Conservation (phyloP, 2,888 invertebrate genomes). For the Steinernema scapterisci region DNA sequence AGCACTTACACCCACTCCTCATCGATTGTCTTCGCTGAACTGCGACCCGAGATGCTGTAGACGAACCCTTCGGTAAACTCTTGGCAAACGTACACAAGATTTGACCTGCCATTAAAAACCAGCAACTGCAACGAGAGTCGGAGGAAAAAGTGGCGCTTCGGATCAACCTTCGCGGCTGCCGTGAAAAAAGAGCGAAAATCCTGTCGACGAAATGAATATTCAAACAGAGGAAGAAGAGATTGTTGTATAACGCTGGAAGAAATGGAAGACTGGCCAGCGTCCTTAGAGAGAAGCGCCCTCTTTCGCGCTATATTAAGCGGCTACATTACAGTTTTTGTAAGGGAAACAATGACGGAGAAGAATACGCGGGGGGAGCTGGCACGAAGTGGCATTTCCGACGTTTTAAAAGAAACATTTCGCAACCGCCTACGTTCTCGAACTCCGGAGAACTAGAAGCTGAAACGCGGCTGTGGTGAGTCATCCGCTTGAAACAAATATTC, state of each 20-base stretch:
- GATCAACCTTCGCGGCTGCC: no score
- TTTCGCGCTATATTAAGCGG: no score
- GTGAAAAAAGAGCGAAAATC: no score
- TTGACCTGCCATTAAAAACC: not conserved
- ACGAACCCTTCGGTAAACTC: slow-evolving; percentile 3
- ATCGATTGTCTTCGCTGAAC: slow-evolving; percentile 24
- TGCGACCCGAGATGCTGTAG: not conserved
- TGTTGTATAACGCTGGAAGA: no score
- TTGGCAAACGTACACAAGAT: not conserved
- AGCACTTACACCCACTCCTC: slow-evolving; percentile 21
- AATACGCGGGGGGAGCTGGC: no score
- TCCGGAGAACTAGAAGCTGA: not conserved
- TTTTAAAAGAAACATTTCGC: slow-evolving; percentile 6
- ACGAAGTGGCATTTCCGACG: not conserved
- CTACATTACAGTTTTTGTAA: no score
- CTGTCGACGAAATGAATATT: no score
- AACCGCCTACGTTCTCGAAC: slow-evolving; percentile 1
- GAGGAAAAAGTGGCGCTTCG: no score
- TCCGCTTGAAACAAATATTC: not conserved
- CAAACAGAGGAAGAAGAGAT: no score
- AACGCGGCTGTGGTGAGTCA: slow-evolving; percentile 2
- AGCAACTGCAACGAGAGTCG: no score
- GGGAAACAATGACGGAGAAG: not conserved
- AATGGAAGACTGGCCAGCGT: no score
- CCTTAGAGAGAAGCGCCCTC: no score